Base-by-base conservation (phyloP, 2,888 invertebrate species). In the Temnothorax ravouxi region DNA sequence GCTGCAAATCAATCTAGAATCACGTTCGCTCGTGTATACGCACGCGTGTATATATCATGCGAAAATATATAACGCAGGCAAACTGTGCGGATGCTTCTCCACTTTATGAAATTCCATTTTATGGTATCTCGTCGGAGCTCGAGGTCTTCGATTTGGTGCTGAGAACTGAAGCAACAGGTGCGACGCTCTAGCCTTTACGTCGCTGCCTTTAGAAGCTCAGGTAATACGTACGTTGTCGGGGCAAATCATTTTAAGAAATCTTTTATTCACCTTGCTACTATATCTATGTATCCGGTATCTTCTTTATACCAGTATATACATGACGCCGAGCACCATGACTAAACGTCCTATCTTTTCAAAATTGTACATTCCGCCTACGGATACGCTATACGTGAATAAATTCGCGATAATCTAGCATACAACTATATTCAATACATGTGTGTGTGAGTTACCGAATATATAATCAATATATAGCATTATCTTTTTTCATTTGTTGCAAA, bases 161-260 rank as follows among this genome's bases (percentile, higher is more conserved):
- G 92, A 92, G 93, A 93, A 91, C 90, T 88, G 93, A 93, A 94
- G 94, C 94, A 94, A 94, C 94, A 94, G 94, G 94, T 94, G 94
- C 91, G 92, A 92, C 92, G 92, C 92, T 86, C 86, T 84, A 88
- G 86, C 90, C 88, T 88, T 86, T 88, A 88, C 90, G 86, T 85
- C 86, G 88, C 84, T 86, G 86, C 89, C 85, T 90, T 84, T 92
- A 92, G 93, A 93, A 94, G 93, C 93, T 93, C 92, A 92, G 92
- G 91, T 93, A 93, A 93, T 94, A 93, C 93, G 92, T 92, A 91
- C 88, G 92, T 87, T 87, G 85, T 88, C 85, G 87, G 86, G 90
- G 91, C 91, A 91, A 92, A 93, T 93, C 91, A 87, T 90, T 90
- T 90, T 88, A 88, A 87, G 86, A 85, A 88, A 89, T 90, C 90